Evolutionary conservation across 2,797 vertebrate species (phyloP).

Genomic region (Schizopygopsis pylzovi): DNA sequence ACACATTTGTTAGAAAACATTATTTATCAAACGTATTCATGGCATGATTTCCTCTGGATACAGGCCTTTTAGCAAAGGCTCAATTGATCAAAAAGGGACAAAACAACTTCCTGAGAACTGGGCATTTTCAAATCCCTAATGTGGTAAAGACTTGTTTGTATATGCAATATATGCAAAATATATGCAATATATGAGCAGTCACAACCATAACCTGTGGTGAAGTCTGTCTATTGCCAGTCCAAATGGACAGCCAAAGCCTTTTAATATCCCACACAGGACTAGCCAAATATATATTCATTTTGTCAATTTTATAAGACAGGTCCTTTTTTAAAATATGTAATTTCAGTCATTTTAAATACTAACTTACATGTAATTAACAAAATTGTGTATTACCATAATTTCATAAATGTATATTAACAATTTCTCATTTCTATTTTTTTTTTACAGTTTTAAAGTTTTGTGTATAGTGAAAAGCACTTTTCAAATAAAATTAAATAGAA

Average conservation of each 20-base stretch:
- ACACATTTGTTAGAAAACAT: not conserved
- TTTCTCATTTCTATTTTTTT: not conserved
- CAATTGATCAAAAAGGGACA: constrained; percentile 1
- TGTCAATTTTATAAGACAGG: not conserved
- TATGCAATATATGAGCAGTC: not conserved
- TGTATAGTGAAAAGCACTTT: not conserved
- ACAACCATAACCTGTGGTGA: constrained; percentile 21
- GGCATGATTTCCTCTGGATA: not conserved
- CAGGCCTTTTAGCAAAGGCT: not conserved
- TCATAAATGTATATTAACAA: not conserved
- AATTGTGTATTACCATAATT: not conserved
- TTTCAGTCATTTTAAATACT: not conserved
- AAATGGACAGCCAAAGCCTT: constrained; percentile 11
- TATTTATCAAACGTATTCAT: constrained; percentile 2
- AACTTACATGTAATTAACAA: not conserved
- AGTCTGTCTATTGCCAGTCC: constrained; percentile 15
- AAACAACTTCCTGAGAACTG: not conserved
- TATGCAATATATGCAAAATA: too few relatives aligned
- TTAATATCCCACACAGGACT: constrained; percentile 30
- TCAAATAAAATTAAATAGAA: not conserved
- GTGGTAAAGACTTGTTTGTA: constrained; percentile 21
- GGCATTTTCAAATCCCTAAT: not conserved
- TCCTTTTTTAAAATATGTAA: not conserved
- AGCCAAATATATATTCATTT: constrained; percentile 14
- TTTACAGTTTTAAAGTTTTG: not conserved